Conservation (phyloP, 2,888 invertebrate species). For the Drosophila eohydei region DNA sequence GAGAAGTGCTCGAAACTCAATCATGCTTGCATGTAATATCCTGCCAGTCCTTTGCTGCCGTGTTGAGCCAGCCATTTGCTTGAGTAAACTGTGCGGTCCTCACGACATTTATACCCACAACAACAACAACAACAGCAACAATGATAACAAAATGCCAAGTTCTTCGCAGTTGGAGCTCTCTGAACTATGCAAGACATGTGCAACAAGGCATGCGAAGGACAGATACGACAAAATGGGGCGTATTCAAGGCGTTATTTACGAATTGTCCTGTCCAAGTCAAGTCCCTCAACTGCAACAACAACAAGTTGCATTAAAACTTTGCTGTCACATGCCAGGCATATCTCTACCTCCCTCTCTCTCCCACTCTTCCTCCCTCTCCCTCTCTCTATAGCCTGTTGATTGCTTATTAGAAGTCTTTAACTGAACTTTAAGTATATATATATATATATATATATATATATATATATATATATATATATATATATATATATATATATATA, state of each 20-base stretch:
- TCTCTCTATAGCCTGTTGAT: constrained; percentile 70
- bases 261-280: constrained; percentile 34
- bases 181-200: constrained; percentile 71
- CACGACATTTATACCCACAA: constrained; percentile 71
- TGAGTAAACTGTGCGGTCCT: constrained; percentile 74
- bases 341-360: constrained; percentile 7
- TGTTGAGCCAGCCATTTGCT: constrained; percentile 80
- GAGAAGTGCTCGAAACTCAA: constrained; percentile 73
- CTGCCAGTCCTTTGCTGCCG: constrained; percentile 59
- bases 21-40: constrained; percentile 80
- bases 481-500: neutral
- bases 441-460: neutral
- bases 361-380: neutral
- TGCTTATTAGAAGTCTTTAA: constrained; percentile 57
- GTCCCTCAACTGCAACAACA: constrained; percentile 32
- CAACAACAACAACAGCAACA: constrained; percentile 33
- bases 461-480: neutral
- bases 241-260: constrained; percentile 26
- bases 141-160: constrained; percentile 75
- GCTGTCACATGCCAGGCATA: constrained; percentile 68
- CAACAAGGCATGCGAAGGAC: constrained; percentile 65
- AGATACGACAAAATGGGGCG: constrained; percentile 37
- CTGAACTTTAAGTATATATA: constrained; percentile 3
- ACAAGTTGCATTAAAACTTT: constrained; percentile 60
- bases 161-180: constrained; percentile 55